Conservation (phyloP, 2,888 invertebrate genomes). For the Hipparchia sbordonii region DNA sequence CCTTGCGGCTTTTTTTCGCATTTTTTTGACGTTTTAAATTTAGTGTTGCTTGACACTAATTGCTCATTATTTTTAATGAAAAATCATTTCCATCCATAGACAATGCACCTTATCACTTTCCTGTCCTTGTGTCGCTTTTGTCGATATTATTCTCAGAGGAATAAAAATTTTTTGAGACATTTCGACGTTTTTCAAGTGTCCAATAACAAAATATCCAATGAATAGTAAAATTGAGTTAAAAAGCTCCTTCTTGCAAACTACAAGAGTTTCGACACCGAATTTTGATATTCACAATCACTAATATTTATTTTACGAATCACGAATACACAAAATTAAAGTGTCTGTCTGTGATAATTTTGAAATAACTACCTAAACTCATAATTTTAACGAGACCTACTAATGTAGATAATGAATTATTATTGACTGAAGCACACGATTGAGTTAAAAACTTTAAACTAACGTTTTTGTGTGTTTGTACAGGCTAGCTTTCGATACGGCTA, state of each 20-base stretch:
- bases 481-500: too few relatives aligned
- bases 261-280: background rate
- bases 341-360: too few relatives aligned
- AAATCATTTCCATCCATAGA: conserved; percentile 53
- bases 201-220: background rate
- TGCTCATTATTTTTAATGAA: conserved; percentile 67
- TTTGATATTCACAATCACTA: background rate
- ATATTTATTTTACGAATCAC: too few relatives aligned
- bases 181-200: background rate
- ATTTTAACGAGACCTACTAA: too few relatives aligned
- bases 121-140: too few relatives aligned
- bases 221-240: background rate
- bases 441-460: too few relatives aligned
- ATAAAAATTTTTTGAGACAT: background rate
- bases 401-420: too few relatives aligned
- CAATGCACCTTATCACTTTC: conserved; percentile 33
- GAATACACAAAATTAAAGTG: too few relatives aligned
- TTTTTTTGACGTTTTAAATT: conserved; percentile 78
- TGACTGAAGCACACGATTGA: too few relatives aligned
- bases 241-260: background rate
- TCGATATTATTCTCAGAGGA: too few relatives aligned
- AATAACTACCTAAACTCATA: too few relatives aligned
- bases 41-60: conserved; percentile 79
- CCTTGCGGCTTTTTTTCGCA: conserved; percentile 71
- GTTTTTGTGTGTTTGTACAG: too few relatives aligned